Base-by-base conservation (phyloP, 2,797 vertebrate species). In the Mycteria americana region DNA sequence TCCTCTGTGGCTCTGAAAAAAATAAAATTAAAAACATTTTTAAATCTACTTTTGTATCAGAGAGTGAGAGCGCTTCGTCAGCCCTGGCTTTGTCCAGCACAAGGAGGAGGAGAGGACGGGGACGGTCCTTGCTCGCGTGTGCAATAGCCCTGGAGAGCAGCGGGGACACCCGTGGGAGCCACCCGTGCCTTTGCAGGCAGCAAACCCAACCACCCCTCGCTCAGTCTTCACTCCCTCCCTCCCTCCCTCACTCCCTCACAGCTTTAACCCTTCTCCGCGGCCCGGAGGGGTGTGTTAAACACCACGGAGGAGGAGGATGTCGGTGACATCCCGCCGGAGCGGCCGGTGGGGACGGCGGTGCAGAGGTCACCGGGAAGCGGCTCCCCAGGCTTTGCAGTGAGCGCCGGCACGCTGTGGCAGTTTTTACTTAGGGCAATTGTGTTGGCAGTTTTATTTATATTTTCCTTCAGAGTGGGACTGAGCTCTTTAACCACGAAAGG, bases 401-500 rank as follows among this genome's bases (percentile, higher is more conserved):
- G 83, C 30, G 10, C 85, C 15, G 7, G 50, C 14, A 6, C 15
- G 0, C 41, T 45, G 79, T 25, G 16, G 23, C 64, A 14, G 59
- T 35, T 75, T 85, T 62, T 85, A 41, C 87, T 76, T 37, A 13
- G 79, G 81, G 41, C 43, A 25, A 16, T 31, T 63, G 64, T 70
- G 89, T 41, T 91, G 89, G 88, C 89, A 70, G 92, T 63, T 83
- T 86, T 90, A 83, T 93, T 95, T 95, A 43, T 92, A 72, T 88
- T 92, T 94, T 90, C 89, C 81, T 95, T 91, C 86, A 51, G 85
- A 89, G 70, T 28, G 84, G 77, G 92, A 75, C 88, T 90, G 95
- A 96, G 89, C 94, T 94, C 87, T 91, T 95, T 88, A 84, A 92
- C 77, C 81, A 31, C 70, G 57, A 45, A 92, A 89, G 92, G 96